These are phyloP conservation scores for Torymus auratus DNA, from an alignment of 2,888 invertebrate species.

Conservation along the genomic window DNA sequence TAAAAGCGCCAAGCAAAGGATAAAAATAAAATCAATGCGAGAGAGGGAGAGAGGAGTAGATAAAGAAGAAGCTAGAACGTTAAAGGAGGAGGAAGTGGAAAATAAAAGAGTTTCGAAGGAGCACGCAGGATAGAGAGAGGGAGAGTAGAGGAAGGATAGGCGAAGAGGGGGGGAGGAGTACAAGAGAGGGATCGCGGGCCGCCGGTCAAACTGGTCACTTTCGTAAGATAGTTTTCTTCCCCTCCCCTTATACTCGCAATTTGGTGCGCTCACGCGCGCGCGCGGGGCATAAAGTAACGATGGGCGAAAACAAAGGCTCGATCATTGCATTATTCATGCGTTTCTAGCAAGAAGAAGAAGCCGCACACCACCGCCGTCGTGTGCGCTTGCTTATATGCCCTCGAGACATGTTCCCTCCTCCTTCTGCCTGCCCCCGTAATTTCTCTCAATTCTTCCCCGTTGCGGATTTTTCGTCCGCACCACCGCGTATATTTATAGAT, in stretches of 20 bases:
- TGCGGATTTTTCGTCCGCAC: conserved; percentile 35
- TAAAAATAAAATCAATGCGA: conserved; percentile 46
- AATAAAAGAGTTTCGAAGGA: conserved; percentile 49
- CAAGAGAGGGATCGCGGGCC: conserved; percentile 47
- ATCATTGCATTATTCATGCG: conserved; percentile 72
- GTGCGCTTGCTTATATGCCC: conserved; percentile 63
- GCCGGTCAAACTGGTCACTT: conserved; percentile 60
- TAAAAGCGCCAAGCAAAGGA: conserved; percentile 49
- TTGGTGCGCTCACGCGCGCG: conserved; percentile 38
- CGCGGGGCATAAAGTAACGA: conserved; percentile 65
- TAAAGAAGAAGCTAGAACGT: conserved; percentile 46
- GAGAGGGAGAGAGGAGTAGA: conserved; percentile 15
- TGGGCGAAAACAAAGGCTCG: conserved; percentile 68
- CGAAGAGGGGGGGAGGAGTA: conserved; percentile 8
- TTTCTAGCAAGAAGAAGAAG: conserved; percentile 68
- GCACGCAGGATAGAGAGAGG: background rate
- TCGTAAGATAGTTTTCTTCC: conserved; percentile 46
- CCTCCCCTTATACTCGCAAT: conserved; percentile 48
- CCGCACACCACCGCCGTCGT: conserved; percentile 31
- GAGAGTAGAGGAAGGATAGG: conserved; percentile 1
- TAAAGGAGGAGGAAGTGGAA: conserved; percentile 40
- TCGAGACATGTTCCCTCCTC: conserved; percentile 60
- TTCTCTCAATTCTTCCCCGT: conserved; percentile 14
- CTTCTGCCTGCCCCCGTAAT: conserved; percentile 51
- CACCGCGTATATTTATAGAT: background rate